Evolutionary conservation across 2,888 invertebrate species (phyloP), one percentile per base, ranked within the genome.

Genomic region (Microctonus hyperodae): DNA sequence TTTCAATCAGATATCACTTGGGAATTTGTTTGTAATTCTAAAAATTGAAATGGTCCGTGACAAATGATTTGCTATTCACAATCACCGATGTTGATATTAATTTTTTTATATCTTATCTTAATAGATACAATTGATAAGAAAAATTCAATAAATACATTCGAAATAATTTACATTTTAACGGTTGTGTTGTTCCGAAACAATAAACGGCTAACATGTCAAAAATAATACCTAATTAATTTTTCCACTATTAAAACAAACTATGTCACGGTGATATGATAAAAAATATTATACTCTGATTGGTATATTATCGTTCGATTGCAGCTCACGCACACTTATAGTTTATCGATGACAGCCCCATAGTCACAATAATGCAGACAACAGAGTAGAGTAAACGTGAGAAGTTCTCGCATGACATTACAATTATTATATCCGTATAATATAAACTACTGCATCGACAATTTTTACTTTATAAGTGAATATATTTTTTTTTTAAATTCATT

Each of bases 341-440:
- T 40, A 62, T 62, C 62, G 62, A 62, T 53, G 62, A 62, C 53
- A 62, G 35, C n/a, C 37, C 51, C 28, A 62, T 60, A 60, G 50
- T 62, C 35, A 37, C 33, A 51, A 53, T 55, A 22, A 62, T 62
- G 2, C 33, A 23, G 53, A 37, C 37, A 44, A 48, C 60, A 53
- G 25, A 25, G 20, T 10, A 31, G 25, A 48, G 16, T 44, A 44
- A 44, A 4, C 44, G 16, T 0, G 9, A 44, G 7, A 16, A 44
- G 44, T 44, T 44, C n/a, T 9, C 44, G 5, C 44, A 20, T 7
- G 44, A 44, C 7, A 44, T 44, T 16, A 16, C 16, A 9, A 44
- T 44, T 44, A 44, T 44, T 44, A 5, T 16, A 7, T 44, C 16
- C 16, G 16, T n/a, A 20, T 6, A 44, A n/a, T 5, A 16, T 6